Evolutionary conservation across 2,797 vertebrate species (phyloP).

Genomic region (Lepus townsendii): DNA sequence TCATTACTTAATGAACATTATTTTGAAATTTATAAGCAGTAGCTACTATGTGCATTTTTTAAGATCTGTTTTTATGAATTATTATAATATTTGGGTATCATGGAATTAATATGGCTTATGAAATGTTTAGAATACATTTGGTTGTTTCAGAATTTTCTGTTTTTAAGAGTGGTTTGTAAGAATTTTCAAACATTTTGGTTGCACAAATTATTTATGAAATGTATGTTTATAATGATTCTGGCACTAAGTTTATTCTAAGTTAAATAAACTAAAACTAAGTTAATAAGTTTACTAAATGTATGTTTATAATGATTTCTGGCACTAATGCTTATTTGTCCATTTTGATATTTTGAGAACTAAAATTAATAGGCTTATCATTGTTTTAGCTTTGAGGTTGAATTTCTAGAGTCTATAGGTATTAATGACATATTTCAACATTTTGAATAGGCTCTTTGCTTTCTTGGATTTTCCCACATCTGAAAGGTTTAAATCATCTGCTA

Average conservation of each 20-base stretch:
- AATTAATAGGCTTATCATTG: slow-evolving; percentile 43
- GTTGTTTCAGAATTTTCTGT: neutral
- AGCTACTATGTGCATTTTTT: neutral
- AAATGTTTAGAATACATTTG: neutral
- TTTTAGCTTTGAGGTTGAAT: slow-evolving; percentile 51
- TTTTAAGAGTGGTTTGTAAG: neutral
- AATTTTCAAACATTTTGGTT: slow-evolving; percentile 6
- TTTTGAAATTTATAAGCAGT: slow-evolving; percentile 40
- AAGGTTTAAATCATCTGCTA: neutral
- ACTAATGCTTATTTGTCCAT: slow-evolving; percentile 14
- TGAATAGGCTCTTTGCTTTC: slow-evolving; percentile 6
- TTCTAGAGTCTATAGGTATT: slow-evolving; percentile 25
- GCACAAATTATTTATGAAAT: neutral
- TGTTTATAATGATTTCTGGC: neutral
- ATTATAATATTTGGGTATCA: neutral
- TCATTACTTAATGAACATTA: slow-evolving; percentile 17
- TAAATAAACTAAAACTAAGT: too few species aligned
- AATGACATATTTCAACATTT: slow-evolving; percentile 40
- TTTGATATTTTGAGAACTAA: slow-evolving; percentile 52
- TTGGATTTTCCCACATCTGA: slow-evolving; percentile 1
- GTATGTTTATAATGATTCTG: neutral
- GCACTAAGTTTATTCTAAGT: neutral
- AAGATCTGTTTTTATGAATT: slow-evolving; percentile 10
- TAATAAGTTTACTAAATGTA: neutral
- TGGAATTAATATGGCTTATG: neutral